Conservation (phyloP, 2,113 vertebrate species). For the Copsychus sechellarum region DNA sequence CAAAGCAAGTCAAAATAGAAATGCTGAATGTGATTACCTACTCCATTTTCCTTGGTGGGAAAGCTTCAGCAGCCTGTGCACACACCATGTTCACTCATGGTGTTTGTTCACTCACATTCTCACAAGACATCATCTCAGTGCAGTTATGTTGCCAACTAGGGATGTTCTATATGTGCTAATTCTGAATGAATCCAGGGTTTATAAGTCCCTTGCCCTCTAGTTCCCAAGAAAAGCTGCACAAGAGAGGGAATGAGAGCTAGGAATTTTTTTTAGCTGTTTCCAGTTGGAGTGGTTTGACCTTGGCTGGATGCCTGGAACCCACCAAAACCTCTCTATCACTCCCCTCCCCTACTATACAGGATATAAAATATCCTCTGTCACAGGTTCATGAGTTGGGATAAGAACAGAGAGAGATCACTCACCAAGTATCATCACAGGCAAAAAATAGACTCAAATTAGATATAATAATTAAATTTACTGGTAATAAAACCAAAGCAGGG, state of each 20-base stretch:
- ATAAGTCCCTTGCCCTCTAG: rapidly evolving
- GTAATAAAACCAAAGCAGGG: neutral
- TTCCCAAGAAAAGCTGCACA: rapidly evolving
- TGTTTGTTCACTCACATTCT: neutral
- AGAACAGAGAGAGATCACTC: neutral
- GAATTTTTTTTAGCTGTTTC: neutral
- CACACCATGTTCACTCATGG: too few relatives aligned
- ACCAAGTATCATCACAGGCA: rapidly evolving
- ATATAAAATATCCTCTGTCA: neutral
- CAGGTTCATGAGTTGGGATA: neutral
- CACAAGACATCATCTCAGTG: neutral
- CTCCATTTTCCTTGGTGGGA: neutral
- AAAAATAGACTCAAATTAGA: neutral
- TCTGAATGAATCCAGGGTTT: neutral
- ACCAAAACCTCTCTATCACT: neutral
- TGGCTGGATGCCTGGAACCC: neutral
- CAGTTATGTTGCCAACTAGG: neutral
- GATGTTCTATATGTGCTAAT: neutral
- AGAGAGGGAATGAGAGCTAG: neutral
- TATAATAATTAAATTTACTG: neutral
- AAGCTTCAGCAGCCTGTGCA: neutral
- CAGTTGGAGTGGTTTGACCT: neutral
- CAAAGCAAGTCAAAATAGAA: neutral
- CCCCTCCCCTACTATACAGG: neutral
- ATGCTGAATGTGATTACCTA: neutral